These are phyloP conservation scores for Lophochroa leadbeateri DNA, from an alignment of 2,113 vertebrate species.

Conservation along the genomic window DNA sequence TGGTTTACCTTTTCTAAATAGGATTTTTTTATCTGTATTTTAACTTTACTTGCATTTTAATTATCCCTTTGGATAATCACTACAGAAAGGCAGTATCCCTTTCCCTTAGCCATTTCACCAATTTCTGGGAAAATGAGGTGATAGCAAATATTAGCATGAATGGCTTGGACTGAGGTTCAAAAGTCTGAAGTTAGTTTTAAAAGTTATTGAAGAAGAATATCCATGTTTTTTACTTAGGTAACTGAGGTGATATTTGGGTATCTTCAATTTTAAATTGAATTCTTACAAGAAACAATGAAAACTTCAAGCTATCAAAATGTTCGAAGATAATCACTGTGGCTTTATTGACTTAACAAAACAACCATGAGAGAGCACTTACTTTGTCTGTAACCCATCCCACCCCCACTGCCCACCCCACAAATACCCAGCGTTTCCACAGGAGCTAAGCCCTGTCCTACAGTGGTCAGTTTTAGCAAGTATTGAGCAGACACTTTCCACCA, in stretches of 20 bases:
- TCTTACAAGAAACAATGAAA: not conserved
- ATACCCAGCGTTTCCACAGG: not conserved
- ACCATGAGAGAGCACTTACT: fast-evolving
- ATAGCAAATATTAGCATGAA: not conserved
- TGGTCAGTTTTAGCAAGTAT: not conserved
- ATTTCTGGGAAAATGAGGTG: not conserved
- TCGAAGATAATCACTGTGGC: not conserved
- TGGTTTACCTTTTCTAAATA: not conserved
- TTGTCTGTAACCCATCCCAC: not conserved
- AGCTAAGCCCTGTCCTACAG: not conserved
- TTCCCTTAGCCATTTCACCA: not conserved
- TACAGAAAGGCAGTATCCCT: not conserved
- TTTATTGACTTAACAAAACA: not conserved
- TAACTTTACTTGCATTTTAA: not conserved
- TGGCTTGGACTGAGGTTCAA: not conserved
- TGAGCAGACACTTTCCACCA: no score
- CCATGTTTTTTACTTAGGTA: fast-evolving
- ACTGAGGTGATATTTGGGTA: fast-evolving
- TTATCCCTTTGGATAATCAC: not conserved
- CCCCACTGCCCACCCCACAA: not conserved
- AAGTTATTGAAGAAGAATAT: not conserved
- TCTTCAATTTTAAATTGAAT: not conserved
- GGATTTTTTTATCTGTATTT: not conserved
- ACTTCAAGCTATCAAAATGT: not conserved
- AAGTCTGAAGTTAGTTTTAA: not conserved